phyloP scores from a whole-genome alignment of 2,113 vertebrate genomes.

The sheep (Ovis aries) region DNA sequence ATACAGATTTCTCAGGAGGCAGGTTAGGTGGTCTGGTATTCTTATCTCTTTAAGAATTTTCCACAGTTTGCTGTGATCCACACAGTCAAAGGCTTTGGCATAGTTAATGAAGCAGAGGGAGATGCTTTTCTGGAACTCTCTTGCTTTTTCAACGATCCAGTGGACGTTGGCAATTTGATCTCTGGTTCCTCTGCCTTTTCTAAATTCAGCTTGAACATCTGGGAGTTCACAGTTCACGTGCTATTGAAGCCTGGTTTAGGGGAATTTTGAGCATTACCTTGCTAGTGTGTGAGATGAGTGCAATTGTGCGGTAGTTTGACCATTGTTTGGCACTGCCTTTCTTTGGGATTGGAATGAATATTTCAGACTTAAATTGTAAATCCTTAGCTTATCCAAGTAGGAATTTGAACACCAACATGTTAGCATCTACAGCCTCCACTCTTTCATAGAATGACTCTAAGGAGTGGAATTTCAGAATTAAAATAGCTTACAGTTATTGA shows the following conservation, averaged over 20 bases:
- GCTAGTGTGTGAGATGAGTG: not conserved
- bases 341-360: not conserved
- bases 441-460: not conserved
- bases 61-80: not conserved
- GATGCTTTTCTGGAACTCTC: not conserved
- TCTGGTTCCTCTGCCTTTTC: not conserved
- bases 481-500: not conserved
- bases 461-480: not conserved
- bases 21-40: not conserved
- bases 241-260: not conserved
- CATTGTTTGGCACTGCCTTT: not conserved
- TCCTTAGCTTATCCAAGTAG: not conserved
- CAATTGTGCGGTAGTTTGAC: not conserved
- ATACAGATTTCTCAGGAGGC: not conserved
- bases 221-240: not conserved
- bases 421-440: not conserved
- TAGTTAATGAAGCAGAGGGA: not conserved
- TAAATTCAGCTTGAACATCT: not conserved
- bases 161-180: not conserved
- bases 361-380: not conserved
- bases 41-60: not conserved
- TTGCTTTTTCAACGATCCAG: not conserved
- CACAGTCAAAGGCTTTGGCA: not conserved
- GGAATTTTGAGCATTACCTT: not conserved
- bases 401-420: not conserved